Base-by-base conservation (phyloP, 1,140 invertebrate genomes). In the Trigoniulus corallinus region DNA sequence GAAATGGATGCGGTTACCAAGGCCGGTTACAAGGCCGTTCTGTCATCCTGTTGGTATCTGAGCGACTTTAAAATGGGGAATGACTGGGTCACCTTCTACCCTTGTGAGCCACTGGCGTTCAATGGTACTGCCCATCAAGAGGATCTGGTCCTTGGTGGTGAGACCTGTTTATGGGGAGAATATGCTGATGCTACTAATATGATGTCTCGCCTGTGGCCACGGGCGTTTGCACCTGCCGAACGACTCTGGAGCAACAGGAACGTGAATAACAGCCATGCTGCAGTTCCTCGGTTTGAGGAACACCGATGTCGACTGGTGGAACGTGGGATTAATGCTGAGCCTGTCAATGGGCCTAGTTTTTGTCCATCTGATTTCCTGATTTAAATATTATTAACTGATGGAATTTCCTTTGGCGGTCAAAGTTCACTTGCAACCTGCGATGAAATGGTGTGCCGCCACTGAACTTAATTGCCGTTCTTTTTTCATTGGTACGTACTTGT, bases 1-100 rank as follows among this genome's bases (percentile, higher is more conserved):
- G 40, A 51, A 23, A 7, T 62, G 48, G 45, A 52, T 10, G 54
- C 73, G 63, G 70, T 78, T 0, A 72, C 77, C 1, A 47, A 58
- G 18, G 63, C 70, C 12, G 81, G 82, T 0, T 74, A 79, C 57
- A 64, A 71, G 12, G 73, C 76, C 0, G 58, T 92, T 25, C 67
- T 84, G 20, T 87, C 85, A 0, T 68, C 81, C 3, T 82, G 83
- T 52, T 92, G 86, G 87, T 93, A 94, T 61, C 68, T 94, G 15
- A 84, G 88, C 63, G 74, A 81, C 53, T 65, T 88, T 21, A 62
- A 63, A 12, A 72, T 70, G 24, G 81, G 81, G 24, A 73, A 73
- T 2, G 82, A 88, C 62, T 92, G 87, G 87, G 49, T 62, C 1
- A 74, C 78, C 22, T 88, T 74, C 60, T 93, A 93, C 62, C 52